phyloP scores from a whole-genome alignment of 2,113 vertebrate genomes.

The Sceloporus undulatus region DNA sequence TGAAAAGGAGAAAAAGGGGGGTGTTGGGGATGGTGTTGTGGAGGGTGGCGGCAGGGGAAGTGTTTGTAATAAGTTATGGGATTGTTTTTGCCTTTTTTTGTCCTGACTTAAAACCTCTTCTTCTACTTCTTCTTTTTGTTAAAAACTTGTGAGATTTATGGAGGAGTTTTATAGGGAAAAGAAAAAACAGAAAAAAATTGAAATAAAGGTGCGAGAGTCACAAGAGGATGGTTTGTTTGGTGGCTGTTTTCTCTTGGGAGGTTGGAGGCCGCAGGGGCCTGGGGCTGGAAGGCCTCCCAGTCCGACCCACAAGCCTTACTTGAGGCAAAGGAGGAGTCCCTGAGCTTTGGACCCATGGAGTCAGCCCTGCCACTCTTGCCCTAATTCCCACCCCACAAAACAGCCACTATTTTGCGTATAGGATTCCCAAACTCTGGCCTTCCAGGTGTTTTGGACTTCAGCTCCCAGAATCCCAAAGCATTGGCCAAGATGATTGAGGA shows the following conservation, averaged over 20 bases:
- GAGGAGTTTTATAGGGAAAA: conserved; percentile 86
- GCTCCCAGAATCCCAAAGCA: no score
- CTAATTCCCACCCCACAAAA: no score
- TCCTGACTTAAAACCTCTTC: conserved; percentile 81
- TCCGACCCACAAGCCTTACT: no score
- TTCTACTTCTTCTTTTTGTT: conserved; percentile 67
- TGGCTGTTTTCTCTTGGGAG: not conserved
- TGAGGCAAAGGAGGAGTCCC: no score
- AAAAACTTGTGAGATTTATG: conserved; percentile 83
- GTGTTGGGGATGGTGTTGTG: conserved; percentile 44
- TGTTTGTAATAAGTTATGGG: conserved; percentile 81
- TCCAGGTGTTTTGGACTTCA: no score
- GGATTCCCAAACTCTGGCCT: no score
- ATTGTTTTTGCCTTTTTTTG: conserved; percentile 66
- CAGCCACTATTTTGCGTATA: no score
- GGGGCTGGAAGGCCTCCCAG: no score
- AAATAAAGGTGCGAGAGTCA: conserved; percentile 82
- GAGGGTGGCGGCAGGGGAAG: conserved; percentile 50
- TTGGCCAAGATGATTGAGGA: no score
- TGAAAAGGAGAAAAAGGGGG: conserved; percentile 17
- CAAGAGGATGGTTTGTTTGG: rapidly evolving
- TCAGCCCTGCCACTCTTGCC: no score
- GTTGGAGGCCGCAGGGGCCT: no score
- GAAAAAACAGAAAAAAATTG: conserved; percentile 69
- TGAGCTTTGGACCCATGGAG: no score